These are phyloP conservation scores for Noctua comes DNA, from an alignment of 2,888 invertebrate genomes.

Conservation along the genomic window DNA sequence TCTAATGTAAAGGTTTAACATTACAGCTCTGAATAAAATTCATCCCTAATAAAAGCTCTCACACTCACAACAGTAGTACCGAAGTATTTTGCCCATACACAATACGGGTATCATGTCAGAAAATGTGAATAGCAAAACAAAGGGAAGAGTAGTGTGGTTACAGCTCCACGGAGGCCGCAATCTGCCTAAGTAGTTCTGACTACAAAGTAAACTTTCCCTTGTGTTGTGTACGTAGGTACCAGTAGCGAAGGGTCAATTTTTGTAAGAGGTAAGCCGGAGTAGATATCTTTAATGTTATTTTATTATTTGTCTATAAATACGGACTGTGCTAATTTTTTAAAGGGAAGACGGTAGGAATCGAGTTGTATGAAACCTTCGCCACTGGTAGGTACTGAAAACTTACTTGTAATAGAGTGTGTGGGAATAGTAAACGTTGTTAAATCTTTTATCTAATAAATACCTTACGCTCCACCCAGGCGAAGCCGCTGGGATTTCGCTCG, in stretches of 20 bases:
- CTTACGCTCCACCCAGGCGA: background rate
- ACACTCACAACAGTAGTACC: background rate
- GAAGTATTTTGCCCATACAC: conserved; percentile 32
- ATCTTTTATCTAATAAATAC: background rate
- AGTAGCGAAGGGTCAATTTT: too few species aligned
- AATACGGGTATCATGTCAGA: conserved; percentile 49
- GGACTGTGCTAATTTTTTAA: too few species aligned
- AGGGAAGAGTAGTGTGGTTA: conserved; percentile 36
- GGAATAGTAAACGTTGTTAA: background rate
- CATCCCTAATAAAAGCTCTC: background rate
- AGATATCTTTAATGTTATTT: too few species aligned
- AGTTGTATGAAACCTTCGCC: too few species aligned
- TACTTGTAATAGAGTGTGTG: background rate
- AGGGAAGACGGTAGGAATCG: too few species aligned
- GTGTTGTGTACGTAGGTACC: conserved; percentile 2
- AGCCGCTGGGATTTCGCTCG: background rate
- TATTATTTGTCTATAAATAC: too few species aligned
- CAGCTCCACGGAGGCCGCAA: conserved; percentile 35
- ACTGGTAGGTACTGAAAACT: conserved; percentile 4
- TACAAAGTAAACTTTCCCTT: conserved; percentile 42
- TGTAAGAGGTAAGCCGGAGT: too few species aligned
- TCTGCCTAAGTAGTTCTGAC: conserved; percentile 54
- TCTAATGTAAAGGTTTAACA: background rate
- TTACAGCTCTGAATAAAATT: background rate
- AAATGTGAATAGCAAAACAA: conserved; percentile 47